Evolutionary conservation across 2,113 vertebrate genomes (phyloP).

Genomic region (Albula glossodonta): DNA sequence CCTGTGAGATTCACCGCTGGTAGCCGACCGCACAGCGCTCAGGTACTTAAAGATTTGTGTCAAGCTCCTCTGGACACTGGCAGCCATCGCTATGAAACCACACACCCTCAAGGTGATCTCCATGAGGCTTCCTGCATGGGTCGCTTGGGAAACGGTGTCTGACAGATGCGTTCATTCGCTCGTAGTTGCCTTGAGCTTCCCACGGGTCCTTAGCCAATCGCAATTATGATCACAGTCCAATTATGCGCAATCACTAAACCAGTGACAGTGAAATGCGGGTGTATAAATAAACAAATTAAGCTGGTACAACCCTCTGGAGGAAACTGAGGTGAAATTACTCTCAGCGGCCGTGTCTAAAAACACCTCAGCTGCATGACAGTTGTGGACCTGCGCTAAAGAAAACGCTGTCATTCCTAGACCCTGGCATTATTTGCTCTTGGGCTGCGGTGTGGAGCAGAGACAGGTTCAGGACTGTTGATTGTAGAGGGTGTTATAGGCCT

Average conservation of each 20-base stretch:
- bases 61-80: neutral
- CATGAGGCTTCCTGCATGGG: neutral
- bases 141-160: neutral
- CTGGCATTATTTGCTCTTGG: neutral
- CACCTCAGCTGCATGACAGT: neutral
- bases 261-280: conserved; percentile 11
- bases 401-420: too few species aligned
- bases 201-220: neutral
- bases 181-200: neutral
- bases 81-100: too few species aligned
- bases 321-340: conserved; percentile 46
- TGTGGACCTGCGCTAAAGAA: too few species aligned
- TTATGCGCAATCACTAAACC: conserved; percentile 8
- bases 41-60: too few species aligned
- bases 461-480: neutral
- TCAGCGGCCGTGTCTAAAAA: conserved; percentile 29
- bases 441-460: neutral
- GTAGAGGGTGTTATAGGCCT: neutral
- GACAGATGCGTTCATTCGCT: neutral
- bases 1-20: neutral
- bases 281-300: conserved; percentile 30
- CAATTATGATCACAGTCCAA: neutral
- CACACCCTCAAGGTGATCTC: neutral
- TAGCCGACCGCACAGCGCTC: neutral
- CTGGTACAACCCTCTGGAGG: conserved; percentile 31